phyloP scores from a whole-genome alignment of 2,888 invertebrate species.

The Adineta ricciae region DNA sequence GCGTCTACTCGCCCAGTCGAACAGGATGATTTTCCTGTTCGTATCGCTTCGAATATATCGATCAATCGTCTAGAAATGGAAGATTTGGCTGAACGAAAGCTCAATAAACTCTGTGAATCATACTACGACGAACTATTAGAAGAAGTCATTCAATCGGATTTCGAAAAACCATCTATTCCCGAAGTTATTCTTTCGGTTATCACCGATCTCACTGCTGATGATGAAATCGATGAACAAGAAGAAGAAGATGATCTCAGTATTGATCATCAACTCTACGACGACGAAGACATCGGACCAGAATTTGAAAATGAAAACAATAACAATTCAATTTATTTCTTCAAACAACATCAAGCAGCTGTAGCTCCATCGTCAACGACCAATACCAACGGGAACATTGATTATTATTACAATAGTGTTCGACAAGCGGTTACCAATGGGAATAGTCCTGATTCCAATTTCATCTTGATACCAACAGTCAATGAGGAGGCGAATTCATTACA shows the following conservation, averaged over 20 bases:
- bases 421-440: not conserved
- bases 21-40: too few relatives aligned
- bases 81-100: not conserved
- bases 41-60: not conserved
- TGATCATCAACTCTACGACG: too few relatives aligned
- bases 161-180: slow-evolving; percentile 27
- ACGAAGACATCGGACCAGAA: too few relatives aligned
- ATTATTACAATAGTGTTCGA: not conserved
- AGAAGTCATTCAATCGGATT: slow-evolving; percentile 26
- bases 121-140: slow-evolving; percentile 14
- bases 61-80: not conserved
- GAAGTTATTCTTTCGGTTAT: slow-evolving; percentile 4
- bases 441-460: not conserved
- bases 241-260: not conserved
- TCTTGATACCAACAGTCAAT: not conserved
- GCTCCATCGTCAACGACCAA: too few relatives aligned
- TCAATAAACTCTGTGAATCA: not conserved
- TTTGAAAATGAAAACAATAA: too few relatives aligned
- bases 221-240: not conserved
- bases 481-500: too few relatives aligned
- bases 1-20: too few relatives aligned
- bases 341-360: too few relatives aligned
- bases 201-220: not conserved
- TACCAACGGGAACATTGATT: not conserved
- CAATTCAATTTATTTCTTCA: too few relatives aligned